Evolutionary conservation across 2,113 vertebrate species (phyloP), one percentile per base, ranked within the genome.

Genomic region (Dicrurus megarhynchus): DNA sequence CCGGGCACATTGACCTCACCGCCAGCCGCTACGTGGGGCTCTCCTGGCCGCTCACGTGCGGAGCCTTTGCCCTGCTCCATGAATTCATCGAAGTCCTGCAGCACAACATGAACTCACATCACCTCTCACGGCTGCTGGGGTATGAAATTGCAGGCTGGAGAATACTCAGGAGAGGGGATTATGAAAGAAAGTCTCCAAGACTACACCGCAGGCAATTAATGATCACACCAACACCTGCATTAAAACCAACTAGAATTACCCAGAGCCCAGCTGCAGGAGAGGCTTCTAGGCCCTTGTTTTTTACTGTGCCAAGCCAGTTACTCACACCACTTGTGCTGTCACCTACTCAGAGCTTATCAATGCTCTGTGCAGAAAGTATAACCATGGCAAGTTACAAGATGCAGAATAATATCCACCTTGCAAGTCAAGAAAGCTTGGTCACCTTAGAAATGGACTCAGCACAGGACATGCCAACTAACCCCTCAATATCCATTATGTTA

Each of bases 81-180:
- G 74, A 97, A 67, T 87, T 97, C 71, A 64, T 55, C n/a, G 77
- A 71, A 55, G 63, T 96, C 22, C 87, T 98, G 70, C 69, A 13
- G 77, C 90, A 76, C 80, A 96, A 52, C 9, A 0, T 81, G 26
- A 61, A 73, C 35, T 91, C 97, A 6, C 70, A 14, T 18, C 64
- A 41, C 37, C 87, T 98, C 81, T 90, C 93, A 13, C 84, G 5
- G 65, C 44, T 97, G 57, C 95, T 98, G 6, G 87, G 96, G 27
- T 87, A 89, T n/a, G 71, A 95, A 21, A 87, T 97, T 78, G 37
- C 88, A 59, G 97, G 95, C 41, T 98, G 96, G 96, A 96, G 95
- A 80, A 85, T 97, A 73, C 84, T 98, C 44, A 78, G 90, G 59
- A 87, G 57, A 69, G 88, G 87, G 6, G 8, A 32, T 18, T 10